Conservation (phyloP, 2,888 invertebrate species). For the Polymixis lichenea region DNA sequence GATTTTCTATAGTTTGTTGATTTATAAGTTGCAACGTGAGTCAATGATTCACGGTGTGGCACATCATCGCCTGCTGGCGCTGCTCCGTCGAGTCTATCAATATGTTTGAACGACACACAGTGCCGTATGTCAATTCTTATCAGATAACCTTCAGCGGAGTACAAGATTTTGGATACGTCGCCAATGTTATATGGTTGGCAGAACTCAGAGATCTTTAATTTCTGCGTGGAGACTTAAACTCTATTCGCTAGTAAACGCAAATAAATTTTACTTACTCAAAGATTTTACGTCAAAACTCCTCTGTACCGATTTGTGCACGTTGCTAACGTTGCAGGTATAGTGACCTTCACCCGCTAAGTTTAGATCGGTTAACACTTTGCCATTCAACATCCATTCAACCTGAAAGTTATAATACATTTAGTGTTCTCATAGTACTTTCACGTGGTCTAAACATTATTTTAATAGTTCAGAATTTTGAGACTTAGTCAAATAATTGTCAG, state of each 20-base stretch:
- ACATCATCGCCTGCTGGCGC: not conserved
- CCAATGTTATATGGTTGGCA: not conserved
- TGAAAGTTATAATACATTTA: conserved; percentile 22
- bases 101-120: not conserved
- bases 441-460: not conserved
- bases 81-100: not conserved
- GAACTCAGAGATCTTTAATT: not conserved
- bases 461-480: not conserved
- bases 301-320: conserved; percentile 55
- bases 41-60: not conserved
- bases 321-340: conserved; percentile 61
- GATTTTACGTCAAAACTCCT: conserved; percentile 62
- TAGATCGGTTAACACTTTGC: conserved; percentile 37
- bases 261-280: conserved; percentile 47
- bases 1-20: not conserved
- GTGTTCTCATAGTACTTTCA: not conserved
- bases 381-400: conserved; percentile 62
- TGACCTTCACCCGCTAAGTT: conserved; percentile 45
- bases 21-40: not conserved
- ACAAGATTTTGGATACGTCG: not conserved
- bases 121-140: not conserved
- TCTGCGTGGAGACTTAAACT: not conserved
- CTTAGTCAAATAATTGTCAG: not conserved
- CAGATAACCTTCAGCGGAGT: not conserved
- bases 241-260: not conserved